Evolutionary conservation across 2,797 vertebrate species (phyloP), one percentile per base, ranked within the genome.

Genomic region (Enteromius paludinosus): DNA sequence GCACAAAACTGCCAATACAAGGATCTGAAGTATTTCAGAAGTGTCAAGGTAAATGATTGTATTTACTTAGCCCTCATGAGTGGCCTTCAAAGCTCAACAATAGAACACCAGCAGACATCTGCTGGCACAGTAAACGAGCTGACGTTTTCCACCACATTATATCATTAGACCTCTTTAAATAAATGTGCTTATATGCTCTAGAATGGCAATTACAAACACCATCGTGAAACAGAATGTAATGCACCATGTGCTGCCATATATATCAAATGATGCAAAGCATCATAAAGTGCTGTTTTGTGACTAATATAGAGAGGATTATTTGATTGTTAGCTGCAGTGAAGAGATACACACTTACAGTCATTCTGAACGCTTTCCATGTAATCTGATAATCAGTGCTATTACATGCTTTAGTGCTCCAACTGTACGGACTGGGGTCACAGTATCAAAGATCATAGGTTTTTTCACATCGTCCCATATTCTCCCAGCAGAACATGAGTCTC

Each of bases 351-450:
- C 23, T 28, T 33, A 83, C 45, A 83, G 54, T 17, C 1, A 41
- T 82, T 85, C 28, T 30, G 79, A 75, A 74, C 25, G 20, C 61
- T 64, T 73, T 64, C 18, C 54, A 82, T 59, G 65, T 82, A 78
- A 86, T 86, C 70, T 72, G 82, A 86, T 84, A 75, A 84, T 82
- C 76, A 76, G 65, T 71, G 49, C 45, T 74, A 77, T 86, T 73
- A 79, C 49, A 82, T 75, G 71, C 65, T 77, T 69, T 28, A 47
- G 23, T 41, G 59, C 47, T 54, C 28, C 25, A 70, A 75, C 76
- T 75, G 72, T 83, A 79, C 64, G 20, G 35, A 78, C 38, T 33
- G 28, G 4, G 47, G 68, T 78, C 68, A 68, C 68, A 74, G 54
- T 64, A 78, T 28, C 45, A 71, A n/a, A 75, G 11, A 66, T 49